Evolutionary conservation across 2,888 invertebrate species (phyloP), one percentile per base, ranked within the genome.

Genomic region (Entomobrya proxima): DNA sequence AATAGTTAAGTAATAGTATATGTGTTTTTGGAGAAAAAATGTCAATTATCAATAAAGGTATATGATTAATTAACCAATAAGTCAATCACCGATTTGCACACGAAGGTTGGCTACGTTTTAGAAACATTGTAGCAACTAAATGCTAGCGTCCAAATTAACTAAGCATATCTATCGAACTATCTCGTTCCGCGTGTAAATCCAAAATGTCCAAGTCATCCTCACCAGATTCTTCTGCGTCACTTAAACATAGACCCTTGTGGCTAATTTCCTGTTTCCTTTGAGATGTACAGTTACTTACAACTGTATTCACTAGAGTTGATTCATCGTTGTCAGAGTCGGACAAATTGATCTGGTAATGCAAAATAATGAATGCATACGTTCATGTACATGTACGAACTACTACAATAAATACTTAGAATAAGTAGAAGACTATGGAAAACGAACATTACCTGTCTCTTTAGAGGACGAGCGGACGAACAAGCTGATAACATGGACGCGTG

Each of bases 161-260:
- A 52, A 52, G 32, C 50, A 52, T 52, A 6, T 75, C 74, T 13
- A 75, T 35, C 18, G 35, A 32, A 21, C 35, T 35, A n/a, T 75
- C 74, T 21, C 74, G 1, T 37, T 75, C 74, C 1, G 74, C 32
- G 13, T 75, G 74, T 9, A 52, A 21, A 18, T 75, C 21, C 11
- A 75, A 52, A 52, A 69, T 69, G 21, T 50, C 69, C 2, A 1
- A 13, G 18, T 72, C 74, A 7, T 52, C 52, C 13, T 75, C 52
- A 2, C 52, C 74, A 75, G 15, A 32, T 24, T 52, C 50, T 11
- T 11, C 55, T 13, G 24, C 21, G 7, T 7, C 44, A 40, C n/a
- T n/a, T n/a, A n/a, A 47, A 47, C 21, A 21, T 18, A 52, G 5
- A 21, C 21, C 3, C n/a, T 21, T 15, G 11, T 4, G n/a, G 13